phyloP scores from a whole-genome alignment of 1,140 invertebrate species.

The Cepaea nemoralis region DNA sequence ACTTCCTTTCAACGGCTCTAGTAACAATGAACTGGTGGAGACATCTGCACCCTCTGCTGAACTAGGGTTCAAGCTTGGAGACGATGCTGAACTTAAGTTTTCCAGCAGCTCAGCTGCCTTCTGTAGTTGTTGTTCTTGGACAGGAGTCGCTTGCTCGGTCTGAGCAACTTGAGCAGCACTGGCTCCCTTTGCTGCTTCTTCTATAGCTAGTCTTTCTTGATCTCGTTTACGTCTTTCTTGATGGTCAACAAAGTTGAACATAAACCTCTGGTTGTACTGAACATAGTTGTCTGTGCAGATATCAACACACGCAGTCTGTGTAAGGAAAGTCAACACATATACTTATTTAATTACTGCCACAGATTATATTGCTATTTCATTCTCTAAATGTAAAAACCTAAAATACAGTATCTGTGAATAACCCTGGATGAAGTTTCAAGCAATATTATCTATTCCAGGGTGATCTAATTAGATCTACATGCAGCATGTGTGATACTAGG shows the following conservation, averaged over 20 bases:
- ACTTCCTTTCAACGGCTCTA: not conserved
- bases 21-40: not conserved
- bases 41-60: not conserved
- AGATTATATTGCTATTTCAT: too few species aligned
- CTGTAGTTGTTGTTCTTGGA: not conserved
- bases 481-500: too few species aligned
- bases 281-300: slow-evolving; percentile 37
- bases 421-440: too few species aligned
- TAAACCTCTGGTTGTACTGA: slow-evolving; percentile 38
- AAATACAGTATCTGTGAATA: too few species aligned
- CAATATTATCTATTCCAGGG: too few species aligned
- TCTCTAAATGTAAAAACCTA: too few species aligned
- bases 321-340: not conserved
- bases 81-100: not conserved
- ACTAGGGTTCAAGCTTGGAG: not conserved
- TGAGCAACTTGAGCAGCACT: not conserved
- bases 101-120: slow-evolving; percentile 2
- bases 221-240: slow-evolving; percentile 33
- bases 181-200: slow-evolving; percentile 21
- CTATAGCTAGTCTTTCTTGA: slow-evolving; percentile 8
- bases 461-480: too few species aligned
- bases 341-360: too few species aligned
- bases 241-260: slow-evolving; percentile 41
- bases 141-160: not conserved
- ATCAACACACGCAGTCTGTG: slow-evolving; percentile 23